phyloP scores from a whole-genome alignment of 2,797 vertebrate genomes.

The Cirrhinus mrigala region DNA sequence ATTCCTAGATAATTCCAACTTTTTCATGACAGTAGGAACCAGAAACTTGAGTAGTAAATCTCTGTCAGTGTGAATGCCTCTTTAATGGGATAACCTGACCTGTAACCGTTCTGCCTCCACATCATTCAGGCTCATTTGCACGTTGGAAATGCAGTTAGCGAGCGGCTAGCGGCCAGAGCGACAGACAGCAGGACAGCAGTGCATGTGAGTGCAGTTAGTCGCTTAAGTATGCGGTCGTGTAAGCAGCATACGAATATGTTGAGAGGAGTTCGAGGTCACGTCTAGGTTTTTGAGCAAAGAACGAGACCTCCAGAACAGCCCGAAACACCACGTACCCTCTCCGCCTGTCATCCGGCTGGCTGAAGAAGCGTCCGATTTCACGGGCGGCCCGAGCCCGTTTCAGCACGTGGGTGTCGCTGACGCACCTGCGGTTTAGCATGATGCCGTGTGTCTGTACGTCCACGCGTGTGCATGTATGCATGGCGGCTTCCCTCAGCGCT shows the following conservation, averaged over 20 bases:
- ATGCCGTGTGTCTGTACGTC: conserved; percentile 10
- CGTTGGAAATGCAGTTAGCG: conserved; percentile 10
- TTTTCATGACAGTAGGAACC: background rate
- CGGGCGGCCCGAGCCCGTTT: conserved; percentile 5
- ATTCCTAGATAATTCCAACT: background rate
- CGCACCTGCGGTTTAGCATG: conserved; percentile 27
- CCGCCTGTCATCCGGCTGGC: conserved; percentile 54
- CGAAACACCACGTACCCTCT: conserved; percentile 46
- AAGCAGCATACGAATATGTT: background rate
- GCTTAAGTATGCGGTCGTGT: background rate
- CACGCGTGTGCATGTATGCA: conserved; percentile 33
- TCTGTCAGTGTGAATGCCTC: background rate
- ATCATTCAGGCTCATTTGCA: background rate
- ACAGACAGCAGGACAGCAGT: background rate
- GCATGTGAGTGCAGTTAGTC: background rate
- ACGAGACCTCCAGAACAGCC: background rate
- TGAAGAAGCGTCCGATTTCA: conserved; percentile 55
- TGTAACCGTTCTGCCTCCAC: background rate
- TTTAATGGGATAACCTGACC: background rate
- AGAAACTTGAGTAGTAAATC: background rate
- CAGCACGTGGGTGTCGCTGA: conserved; percentile 34
- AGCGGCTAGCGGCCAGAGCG: background rate
- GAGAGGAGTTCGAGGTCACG: background rate
- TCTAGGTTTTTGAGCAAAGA: background rate
- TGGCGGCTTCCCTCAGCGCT: conserved; percentile 20